Percentiles rank a stretch among this genome's conserved stretches.
phyloP scores from a whole-genome alignment of 1,140 invertebrate genomes.

The Brachionus sp. region DNA sequence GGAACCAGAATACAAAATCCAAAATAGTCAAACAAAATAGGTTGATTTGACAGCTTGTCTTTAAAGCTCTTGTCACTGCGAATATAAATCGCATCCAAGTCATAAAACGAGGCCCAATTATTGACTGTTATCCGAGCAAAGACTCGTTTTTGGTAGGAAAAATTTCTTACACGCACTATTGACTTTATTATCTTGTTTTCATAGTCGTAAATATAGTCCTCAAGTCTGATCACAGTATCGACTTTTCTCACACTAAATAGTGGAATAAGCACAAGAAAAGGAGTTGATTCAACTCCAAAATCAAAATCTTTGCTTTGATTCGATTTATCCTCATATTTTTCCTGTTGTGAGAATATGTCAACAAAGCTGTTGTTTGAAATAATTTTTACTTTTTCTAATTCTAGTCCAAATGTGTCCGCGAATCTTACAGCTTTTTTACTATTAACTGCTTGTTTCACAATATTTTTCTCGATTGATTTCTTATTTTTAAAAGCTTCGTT shows the following conservation, averaged over 20 bases:
- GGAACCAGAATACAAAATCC: constrained; percentile 20
- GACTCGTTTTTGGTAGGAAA: neutral
- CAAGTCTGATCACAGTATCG: constrained; percentile 15
- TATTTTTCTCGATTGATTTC: neutral
- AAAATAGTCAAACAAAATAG: neutral
- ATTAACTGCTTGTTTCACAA: neutral
- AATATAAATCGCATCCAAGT: constrained; percentile 34
- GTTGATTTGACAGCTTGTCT: neutral
- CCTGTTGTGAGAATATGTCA: neutral
- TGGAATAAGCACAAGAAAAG: constrained; percentile 37
- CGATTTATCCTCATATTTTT: neutral
- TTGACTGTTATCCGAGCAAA: neutral
- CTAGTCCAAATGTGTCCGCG: constrained; percentile 33
- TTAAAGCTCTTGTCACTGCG: constrained; percentile 20
- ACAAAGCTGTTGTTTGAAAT: constrained; percentile 39
- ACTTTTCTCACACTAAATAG: neutral
- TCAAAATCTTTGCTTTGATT: neutral
- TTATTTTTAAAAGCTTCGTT: neutral
- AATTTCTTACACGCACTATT: constrained; percentile 2
- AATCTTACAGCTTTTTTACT: constrained; percentile 14
- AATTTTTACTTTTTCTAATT: constrained; percentile 38
- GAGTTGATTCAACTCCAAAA: neutral
- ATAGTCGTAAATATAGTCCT: constrained; percentile 31
- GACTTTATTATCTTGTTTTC: constrained; percentile 28
- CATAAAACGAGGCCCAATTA: constrained; percentile 13